These are phyloP conservation scores for Pteromalus puparum DNA, from an alignment of 1,140 invertebrate genomes.

Conservation along the genomic window DNA sequence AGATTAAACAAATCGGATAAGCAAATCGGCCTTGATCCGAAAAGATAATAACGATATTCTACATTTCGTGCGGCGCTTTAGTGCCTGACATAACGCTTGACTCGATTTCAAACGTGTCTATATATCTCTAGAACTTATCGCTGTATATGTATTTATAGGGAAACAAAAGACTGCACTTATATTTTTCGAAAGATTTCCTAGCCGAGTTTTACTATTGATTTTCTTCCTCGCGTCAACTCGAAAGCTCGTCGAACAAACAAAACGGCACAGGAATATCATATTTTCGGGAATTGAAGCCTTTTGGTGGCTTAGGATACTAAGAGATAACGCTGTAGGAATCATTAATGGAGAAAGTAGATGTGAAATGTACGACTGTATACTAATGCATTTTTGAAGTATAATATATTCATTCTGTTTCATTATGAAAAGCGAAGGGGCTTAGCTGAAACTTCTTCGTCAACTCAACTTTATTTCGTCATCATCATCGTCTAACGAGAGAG, in stretches of 20 bases:
- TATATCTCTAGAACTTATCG: not conserved
- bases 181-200: not conserved
- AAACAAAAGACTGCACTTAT: not conserved
- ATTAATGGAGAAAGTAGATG: too few relatives aligned
- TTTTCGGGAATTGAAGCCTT: not conserved
- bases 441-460: too few relatives aligned
- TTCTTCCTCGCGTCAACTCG: not conserved
- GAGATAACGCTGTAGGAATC: too few relatives aligned
- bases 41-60: not conserved
- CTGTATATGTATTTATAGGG: too few relatives aligned
- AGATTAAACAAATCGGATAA: not conserved
- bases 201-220: constrained; percentile 34
- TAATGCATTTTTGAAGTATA: too few relatives aligned
- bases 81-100: not conserved
- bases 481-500: too few relatives aligned
- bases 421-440: too few relatives aligned
- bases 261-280: not conserved
- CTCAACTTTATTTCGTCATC: too few relatives aligned
- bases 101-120: not conserved
- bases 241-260: constrained; percentile 19
- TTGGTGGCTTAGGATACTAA: too few relatives aligned
- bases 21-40: not conserved
- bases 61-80: not conserved
- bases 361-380: too few relatives aligned
- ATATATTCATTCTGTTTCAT: too few relatives aligned